Evolutionary conservation across 2,797 vertebrate species (phyloP).

Genomic region (Galago senegalensis): DNA sequence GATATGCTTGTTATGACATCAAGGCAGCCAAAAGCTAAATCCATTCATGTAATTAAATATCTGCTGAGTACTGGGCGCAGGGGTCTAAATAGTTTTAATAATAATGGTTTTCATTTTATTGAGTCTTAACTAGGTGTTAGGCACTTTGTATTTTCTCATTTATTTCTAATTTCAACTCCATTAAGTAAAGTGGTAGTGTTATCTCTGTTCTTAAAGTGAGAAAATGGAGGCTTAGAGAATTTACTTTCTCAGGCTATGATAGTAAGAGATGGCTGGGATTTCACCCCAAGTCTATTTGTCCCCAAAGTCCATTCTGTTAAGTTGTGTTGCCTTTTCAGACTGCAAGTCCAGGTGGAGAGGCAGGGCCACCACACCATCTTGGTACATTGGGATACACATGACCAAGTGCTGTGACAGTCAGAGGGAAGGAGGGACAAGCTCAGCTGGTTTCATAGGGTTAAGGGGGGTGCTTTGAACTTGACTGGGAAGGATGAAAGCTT

Average conservation of each 20-base stretch:
- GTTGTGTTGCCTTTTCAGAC: neutral
- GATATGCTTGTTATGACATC: constrained; percentile 29
- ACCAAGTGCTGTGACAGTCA: neutral
- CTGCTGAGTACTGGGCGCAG: neutral
- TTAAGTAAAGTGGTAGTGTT: neutral
- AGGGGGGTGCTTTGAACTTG: neutral
- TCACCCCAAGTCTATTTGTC: neutral
- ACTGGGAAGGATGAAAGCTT: neutral
- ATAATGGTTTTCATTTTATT: neutral
- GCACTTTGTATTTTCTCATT: neutral
- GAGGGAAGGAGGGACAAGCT: neutral
- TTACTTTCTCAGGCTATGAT: constrained; percentile 8
- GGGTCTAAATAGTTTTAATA: neutral
- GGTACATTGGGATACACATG: neutral
- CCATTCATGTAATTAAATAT: neutral
- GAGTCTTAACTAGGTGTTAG: neutral
- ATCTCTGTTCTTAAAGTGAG: constrained; percentile 6
- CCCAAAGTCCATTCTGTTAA: neutral
- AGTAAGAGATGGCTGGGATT: neutral
- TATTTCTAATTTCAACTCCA: neutral
- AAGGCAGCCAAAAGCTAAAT: constrained; percentile 20
- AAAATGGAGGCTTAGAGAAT: neutral
- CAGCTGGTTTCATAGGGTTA: neutral
- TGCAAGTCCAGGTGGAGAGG: neutral
- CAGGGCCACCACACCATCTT: neutral